Evolutionary conservation across 2,888 invertebrate species (phyloP).

Genomic region (Copidosoma aretas): DNA sequence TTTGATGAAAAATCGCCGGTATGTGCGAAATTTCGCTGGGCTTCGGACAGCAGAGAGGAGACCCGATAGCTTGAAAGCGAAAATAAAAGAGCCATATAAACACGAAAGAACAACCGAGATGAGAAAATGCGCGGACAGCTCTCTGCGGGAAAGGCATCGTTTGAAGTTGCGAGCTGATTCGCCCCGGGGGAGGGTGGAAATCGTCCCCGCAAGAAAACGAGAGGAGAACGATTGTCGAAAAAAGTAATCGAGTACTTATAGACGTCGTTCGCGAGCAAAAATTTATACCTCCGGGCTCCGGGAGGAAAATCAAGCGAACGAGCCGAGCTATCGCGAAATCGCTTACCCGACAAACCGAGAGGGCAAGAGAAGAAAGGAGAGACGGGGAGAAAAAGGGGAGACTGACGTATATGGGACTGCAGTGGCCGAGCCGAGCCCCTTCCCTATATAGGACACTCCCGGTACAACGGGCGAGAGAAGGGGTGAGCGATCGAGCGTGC

Average conservation of each 20-base stretch:
- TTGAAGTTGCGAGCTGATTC: constrained; percentile 1
- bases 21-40: too few relatives aligned
- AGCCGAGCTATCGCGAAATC: too few relatives aligned
- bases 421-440: neutral
- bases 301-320: too few relatives aligned
- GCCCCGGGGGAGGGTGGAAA: neutral
- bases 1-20: too few relatives aligned
- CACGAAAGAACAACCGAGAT: neutral
- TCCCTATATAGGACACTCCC: too few relatives aligned
- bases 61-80: neutral
- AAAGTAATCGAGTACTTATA: too few relatives aligned
- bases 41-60: neutral
- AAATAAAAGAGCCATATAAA: neutral
- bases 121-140: constrained; percentile 1
- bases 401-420: neutral
- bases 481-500: constrained; percentile 41
- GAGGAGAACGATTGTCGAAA: too few relatives aligned
- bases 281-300: too few relatives aligned
- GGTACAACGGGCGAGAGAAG: neutral
- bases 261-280: too few relatives aligned
- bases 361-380: too few relatives aligned
- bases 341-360: too few relatives aligned
- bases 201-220: neutral
- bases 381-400: too few relatives aligned
- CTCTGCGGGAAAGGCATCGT: neutral